A percentile compares a stretch with the other conserved stretches of the same genome.
phyloP scores from a whole-genome alignment of 2,113 vertebrate genomes.

The Sapayoa aenigma region DNA sequence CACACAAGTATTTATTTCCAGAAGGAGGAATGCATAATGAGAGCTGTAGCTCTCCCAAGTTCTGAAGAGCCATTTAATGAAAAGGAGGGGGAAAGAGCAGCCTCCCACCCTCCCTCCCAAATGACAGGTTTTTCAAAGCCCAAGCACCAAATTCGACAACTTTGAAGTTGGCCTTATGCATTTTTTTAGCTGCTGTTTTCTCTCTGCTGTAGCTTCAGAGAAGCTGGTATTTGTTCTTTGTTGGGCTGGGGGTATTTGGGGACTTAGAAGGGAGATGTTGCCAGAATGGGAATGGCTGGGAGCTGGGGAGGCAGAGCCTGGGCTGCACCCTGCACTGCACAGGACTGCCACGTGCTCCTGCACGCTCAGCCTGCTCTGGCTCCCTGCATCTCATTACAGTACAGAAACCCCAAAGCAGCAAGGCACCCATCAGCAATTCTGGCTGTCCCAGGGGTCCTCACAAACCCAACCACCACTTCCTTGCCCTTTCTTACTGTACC shows the following conservation, averaged over 20 bases:
- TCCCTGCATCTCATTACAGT: not conserved
- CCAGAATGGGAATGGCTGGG: not conserved
- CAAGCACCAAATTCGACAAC: conserved; percentile 32
- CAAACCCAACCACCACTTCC: not conserved
- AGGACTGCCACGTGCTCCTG: not conserved
- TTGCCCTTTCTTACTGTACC: not conserved
- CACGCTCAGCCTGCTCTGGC: not conserved
- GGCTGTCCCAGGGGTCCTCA: not conserved
- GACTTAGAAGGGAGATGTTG: not conserved
- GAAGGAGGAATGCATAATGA: conserved; percentile 60
- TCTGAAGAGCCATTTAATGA: conserved; percentile 37
- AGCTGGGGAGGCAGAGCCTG: not conserved
- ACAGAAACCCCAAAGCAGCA: not conserved
- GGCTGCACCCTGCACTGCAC: not conserved
- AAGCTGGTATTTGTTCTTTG: conserved; percentile 14
- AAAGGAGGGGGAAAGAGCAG: conserved; percentile 37
- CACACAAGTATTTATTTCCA: conserved; percentile 67
- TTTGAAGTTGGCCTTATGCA: conserved; percentile 8
- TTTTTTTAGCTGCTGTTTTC: conserved; percentile 23
- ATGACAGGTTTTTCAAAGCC: conserved; percentile 51
- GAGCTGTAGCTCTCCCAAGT: conserved; percentile 34
- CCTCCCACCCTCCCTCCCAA: conserved; percentile 36
- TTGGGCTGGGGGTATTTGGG: conserved; percentile 1
- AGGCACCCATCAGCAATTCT: not conserved
- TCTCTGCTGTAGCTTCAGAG: conserved; percentile 13